phyloP scores from a whole-genome alignment of 2,113 vertebrate genomes.

The Labeo rohita region DNA sequence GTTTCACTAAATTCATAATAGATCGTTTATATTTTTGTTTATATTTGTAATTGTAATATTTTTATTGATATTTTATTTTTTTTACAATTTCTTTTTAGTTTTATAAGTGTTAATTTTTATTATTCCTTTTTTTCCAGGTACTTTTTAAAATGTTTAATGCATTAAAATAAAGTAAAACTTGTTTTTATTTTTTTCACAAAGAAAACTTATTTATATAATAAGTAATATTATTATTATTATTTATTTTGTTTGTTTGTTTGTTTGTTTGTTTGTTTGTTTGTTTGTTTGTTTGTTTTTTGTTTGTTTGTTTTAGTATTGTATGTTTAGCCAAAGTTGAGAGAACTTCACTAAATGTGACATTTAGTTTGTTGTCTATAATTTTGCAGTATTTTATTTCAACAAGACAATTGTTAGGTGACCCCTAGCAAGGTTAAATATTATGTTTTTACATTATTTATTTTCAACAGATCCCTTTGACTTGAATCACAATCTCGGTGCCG shows the following conservation, averaged over 20 bases:
- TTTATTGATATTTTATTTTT: too few species aligned
- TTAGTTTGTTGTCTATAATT: neutral
- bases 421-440: neutral
- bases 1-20: too few species aligned
- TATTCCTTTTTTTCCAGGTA: too few species aligned
- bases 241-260: neutral
- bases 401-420: neutral
- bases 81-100: too few species aligned
- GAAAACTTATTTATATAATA: too few species aligned
- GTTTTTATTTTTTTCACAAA: too few species aligned
- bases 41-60: too few species aligned
- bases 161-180: too few species aligned
- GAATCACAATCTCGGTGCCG: conserved; percentile 98
- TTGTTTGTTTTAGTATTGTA: neutral
- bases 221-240: too few species aligned
- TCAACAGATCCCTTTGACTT: conserved; percentile 95
- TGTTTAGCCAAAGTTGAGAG: neutral
- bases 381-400: neutral
- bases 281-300: neutral
- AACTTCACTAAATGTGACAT: neutral
- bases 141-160: too few species aligned
- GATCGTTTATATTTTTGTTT: too few species aligned
- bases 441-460: neutral
- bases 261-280: neutral
- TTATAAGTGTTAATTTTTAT: too few species aligned